A percentile compares a stretch with the other conserved stretches of the same genome.
Evolutionary conservation across 2,888 invertebrate species (phyloP).

Genomic region (Acanthosepion pharaonis): DNA sequence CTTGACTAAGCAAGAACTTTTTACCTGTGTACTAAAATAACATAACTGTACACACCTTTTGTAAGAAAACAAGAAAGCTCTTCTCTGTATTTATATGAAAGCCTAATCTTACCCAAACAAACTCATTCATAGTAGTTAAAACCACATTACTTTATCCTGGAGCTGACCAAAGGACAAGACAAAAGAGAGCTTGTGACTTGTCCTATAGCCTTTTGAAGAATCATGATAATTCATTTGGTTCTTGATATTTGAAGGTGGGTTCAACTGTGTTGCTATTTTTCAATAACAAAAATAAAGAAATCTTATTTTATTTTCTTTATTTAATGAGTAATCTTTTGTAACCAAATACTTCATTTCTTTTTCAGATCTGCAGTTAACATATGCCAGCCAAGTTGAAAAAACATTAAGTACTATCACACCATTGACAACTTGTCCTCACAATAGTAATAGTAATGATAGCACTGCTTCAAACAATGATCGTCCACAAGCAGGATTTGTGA

Average conservation of each 20-base stretch:
- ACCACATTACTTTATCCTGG: no score
- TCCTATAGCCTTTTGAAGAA: background rate
- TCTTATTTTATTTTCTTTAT: background rate
- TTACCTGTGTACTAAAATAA: no score
- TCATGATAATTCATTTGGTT: background rate
- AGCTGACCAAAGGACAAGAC: no score
- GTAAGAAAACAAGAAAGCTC: no score
- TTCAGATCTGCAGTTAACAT: conserved; percentile 37
- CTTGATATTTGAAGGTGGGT: no score
- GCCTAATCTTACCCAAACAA: no score
- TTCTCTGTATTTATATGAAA: no score
- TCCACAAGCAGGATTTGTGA: conserved; percentile 38
- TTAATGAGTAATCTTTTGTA: background rate
- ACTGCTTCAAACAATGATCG: conserved; percentile 36
- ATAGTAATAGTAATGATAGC: conserved; percentile 37
- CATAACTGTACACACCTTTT: no score
- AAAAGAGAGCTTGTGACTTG: no score
- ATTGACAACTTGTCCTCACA: conserved; percentile 41
- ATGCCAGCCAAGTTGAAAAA: conserved; percentile 34
- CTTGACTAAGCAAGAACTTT: no score
- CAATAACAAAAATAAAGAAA: background rate
- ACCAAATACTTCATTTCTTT: background rate
- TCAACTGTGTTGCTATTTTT: no score
- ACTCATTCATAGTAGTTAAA: no score
- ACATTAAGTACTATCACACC: conserved; percentile 24